phyloP scores from a whole-genome alignment of 2,888 invertebrate species.

The Steinernema scapterisci region DNA sequence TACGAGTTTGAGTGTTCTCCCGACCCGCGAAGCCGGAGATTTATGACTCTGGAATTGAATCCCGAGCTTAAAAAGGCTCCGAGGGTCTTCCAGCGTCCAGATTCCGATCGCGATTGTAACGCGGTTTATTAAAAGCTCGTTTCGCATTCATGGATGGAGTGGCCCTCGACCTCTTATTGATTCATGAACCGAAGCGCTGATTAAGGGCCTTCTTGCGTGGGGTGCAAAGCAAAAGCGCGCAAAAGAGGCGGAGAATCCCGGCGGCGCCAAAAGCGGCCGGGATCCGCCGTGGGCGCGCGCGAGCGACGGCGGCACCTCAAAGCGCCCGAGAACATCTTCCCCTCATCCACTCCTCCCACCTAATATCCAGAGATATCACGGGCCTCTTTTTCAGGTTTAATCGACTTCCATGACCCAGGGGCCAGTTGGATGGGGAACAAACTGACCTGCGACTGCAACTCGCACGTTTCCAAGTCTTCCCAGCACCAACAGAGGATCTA shows the following conservation, averaged over 20 bases:
- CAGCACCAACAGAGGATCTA: slow-evolving; percentile 25
- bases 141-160: slow-evolving; percentile 22
- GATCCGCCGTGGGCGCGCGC: not conserved
- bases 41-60: too few relatives aligned
- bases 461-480: slow-evolving; percentile 21
- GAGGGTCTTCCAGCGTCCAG: not conserved
- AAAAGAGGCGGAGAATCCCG: slow-evolving; percentile 1
- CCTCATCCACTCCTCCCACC: not conserved
- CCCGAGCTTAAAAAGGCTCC: too few relatives aligned
- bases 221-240: slow-evolving; percentile 3
- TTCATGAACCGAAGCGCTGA: slow-evolving; percentile 28
- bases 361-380: too few relatives aligned
- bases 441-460: slow-evolving; percentile 29
- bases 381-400: not conserved
- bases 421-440: slow-evolving; percentile 3
- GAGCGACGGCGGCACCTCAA: not conserved
- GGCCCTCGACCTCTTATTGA: slow-evolving; percentile 22
- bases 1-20: too few relatives aligned
- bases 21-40: too few relatives aligned
- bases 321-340: not conserved
- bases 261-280: not conserved
- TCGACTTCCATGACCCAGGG: not conserved
- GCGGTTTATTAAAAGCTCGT: not conserved
- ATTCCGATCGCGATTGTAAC: not conserved
- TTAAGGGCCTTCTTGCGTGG: slow-evolving; percentile 7